Base-by-base conservation (phyloP, 2,797 vertebrate species). In the Chromis chromis region DNA sequence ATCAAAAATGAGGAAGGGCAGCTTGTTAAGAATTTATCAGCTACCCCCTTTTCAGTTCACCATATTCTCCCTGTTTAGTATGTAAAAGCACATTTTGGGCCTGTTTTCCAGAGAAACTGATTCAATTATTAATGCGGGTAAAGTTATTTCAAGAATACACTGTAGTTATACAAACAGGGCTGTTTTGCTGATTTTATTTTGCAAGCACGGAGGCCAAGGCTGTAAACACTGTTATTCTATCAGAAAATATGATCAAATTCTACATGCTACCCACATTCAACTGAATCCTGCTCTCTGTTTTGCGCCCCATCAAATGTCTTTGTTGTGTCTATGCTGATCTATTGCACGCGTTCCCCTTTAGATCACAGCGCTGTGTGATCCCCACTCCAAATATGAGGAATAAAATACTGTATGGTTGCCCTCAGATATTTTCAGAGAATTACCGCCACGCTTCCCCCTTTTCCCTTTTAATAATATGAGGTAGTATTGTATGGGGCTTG, bases 401-500 rank as follows among this genome's bases (percentile, higher is more conserved):
- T 86, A 87, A 89, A 90, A 89, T 39, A 69, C 72, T 25, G 48
- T 65, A 76, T 17, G 25, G 48, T 74, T 86, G 83, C 84, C 86
- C 74, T 85, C 63, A 85, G 87, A 89, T 91, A 89, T 92, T 88
- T 86, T 86, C 86, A 84, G 77, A 89, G 88, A 90, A 88, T 88
- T 86, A 90, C 82, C 83, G 85, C 88, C 39, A 54, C 84, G 73
- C 87, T 86, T 90, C 33, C 10, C 73, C 87, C 85, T 83, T 89
- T 88, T 87, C 83, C 90, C 86, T 84, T 89, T 89, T 82, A 85
- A 81, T 92, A 84, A 90, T 84, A 88, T 61, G 81, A 86, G 88
- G 84, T 87, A 79, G 89, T 89, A 90, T 91, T 92, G 90, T 92
- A 85, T 79, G 73, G 83, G 84, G 79, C 86, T 82, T 89, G 87